Evolutionary conservation across 2,113 vertebrate species (phyloP), one percentile per base, ranked within the genome.

Genomic region (Campylomormyrus tamandua): DNA sequence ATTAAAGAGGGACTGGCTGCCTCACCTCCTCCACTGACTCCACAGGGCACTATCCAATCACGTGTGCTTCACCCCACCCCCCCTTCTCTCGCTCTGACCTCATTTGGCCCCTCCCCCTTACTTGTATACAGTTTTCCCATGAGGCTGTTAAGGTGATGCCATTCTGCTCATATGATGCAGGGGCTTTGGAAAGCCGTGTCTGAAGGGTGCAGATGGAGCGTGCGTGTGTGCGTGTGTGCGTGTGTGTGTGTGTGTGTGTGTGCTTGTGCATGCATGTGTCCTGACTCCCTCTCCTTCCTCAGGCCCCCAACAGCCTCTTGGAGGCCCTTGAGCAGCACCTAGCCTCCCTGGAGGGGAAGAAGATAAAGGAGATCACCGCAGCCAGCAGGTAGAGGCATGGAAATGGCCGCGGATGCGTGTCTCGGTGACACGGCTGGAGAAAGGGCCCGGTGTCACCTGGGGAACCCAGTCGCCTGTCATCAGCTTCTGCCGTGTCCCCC

Each of bases 301-400:
- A 98, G 98, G 97, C 97, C 91, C 97, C 98, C 91, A 96, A 96
- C 95, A 97, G 97, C 95, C 97, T 99, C 92, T 95, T 98, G 94
- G 97, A 98, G 95, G 97, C 98, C 89, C 92, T 99, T 87, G 97
- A 98, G 94, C 97, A 99, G 90, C 98, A 99, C 93, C 95, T 99
- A 94, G 97, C 96, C 92, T 99, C 98, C 89, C 95, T 99, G 93
- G 98, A 99, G 95, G 97, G 98, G 88, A 98, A 97, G 94, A 98
- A 98, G 93, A 97, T 97, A 90, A 98, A 98, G 93, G 96, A 98
- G 80, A 87, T 97, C 88, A 97, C 96, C 0, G 96, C 97, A 94
- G 96, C 97, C 94, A 97, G 97, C 94, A 96, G 97, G 98, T 99
- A 91, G 19, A 88, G 21, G 9, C 39, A 52, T 35, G 6, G 19